Conservation (phyloP, 2,113 vertebrate genomes). For the Microcebus griseorufus region DNA sequence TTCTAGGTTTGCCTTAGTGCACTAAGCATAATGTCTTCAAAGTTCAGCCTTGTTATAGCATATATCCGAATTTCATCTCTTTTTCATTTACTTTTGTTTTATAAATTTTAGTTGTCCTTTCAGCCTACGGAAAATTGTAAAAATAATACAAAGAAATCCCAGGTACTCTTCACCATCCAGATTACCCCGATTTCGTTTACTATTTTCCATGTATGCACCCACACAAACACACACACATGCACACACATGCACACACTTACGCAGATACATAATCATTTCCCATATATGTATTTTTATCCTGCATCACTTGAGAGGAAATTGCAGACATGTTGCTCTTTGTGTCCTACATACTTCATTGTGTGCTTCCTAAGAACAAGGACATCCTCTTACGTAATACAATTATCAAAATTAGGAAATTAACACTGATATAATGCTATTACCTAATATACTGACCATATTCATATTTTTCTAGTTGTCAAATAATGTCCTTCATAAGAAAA, state of each 20-base stretch:
- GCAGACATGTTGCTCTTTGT: not conserved
- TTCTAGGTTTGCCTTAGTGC: not conserved
- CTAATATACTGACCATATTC: not conserved
- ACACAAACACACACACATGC: not conserved
- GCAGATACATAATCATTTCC: not conserved
- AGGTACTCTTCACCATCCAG: not conserved
- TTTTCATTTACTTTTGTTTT: constrained; percentile 1
- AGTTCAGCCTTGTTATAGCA: not conserved
- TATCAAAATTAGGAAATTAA: not conserved
- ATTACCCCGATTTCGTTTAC: not conserved
- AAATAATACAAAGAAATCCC: not conserved
- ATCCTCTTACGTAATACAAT: not conserved
- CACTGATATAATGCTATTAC: not conserved
- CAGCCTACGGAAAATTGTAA: not conserved
- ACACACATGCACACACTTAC: not conserved
- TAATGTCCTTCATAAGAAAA: constrained; percentile 11
- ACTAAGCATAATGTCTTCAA: not conserved
- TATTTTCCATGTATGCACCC: not conserved
- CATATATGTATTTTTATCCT: not conserved
- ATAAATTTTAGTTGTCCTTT: constrained; percentile 30
- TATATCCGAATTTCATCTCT: not conserved
- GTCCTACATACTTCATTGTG: not conserved
- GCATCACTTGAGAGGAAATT: not conserved
- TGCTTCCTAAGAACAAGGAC: not conserved
- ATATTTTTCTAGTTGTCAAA: constrained; percentile 28